These are phyloP conservation scores for Nysson spinosus DNA, from an alignment of 2,888 invertebrate species.

Conservation along the genomic window DNA sequence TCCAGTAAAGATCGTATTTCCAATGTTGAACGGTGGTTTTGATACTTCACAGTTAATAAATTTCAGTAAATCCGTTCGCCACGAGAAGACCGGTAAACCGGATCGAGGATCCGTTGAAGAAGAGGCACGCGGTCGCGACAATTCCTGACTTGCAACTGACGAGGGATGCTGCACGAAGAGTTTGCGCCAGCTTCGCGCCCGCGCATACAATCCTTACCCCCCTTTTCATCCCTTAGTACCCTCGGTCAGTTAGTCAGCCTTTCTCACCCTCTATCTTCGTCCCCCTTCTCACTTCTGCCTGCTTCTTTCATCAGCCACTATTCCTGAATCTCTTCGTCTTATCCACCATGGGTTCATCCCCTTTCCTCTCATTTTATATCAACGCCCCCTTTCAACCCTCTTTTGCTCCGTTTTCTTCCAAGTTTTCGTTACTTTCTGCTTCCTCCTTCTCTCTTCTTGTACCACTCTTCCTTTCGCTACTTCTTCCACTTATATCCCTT, in stretches of 20 bases:
- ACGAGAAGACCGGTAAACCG: slow-evolving; percentile 18
- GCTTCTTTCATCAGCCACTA: slow-evolving; percentile 5
- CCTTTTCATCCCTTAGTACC: slow-evolving; percentile 48
- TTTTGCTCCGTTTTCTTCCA: slow-evolving; percentile 1
- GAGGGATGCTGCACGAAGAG: slow-evolving; percentile 75
- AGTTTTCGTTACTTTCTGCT: slow-evolving; percentile 23
- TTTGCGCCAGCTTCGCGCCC: slow-evolving; percentile 73
- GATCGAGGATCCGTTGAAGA: neutral
- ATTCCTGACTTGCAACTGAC: slow-evolving; percentile 76
- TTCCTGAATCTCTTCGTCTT: slow-evolving; percentile 8
- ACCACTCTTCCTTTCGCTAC: neutral
- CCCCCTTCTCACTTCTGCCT: slow-evolving; percentile 17
- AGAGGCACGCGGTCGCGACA: slow-evolving; percentile 67
- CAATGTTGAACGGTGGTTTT: neutral
- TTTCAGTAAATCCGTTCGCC: neutral
- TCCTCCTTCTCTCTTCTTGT: slow-evolving; percentile 14
- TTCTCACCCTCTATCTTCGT: slow-evolving; percentile 15
- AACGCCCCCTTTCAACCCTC: slow-evolving; percentile 12
- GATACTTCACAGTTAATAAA: slow-evolving; percentile 10
- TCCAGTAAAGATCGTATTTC: neutral
- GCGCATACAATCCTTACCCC: slow-evolving; percentile 71
- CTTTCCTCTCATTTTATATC: neutral
- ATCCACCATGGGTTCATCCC: slow-evolving; percentile 2
- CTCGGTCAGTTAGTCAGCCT: slow-evolving; percentile 61
- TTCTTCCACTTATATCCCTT: too few relatives aligned